Conservation (phyloP, 2,797 vertebrate genomes). For the Anisognathus igniventris region DNA sequence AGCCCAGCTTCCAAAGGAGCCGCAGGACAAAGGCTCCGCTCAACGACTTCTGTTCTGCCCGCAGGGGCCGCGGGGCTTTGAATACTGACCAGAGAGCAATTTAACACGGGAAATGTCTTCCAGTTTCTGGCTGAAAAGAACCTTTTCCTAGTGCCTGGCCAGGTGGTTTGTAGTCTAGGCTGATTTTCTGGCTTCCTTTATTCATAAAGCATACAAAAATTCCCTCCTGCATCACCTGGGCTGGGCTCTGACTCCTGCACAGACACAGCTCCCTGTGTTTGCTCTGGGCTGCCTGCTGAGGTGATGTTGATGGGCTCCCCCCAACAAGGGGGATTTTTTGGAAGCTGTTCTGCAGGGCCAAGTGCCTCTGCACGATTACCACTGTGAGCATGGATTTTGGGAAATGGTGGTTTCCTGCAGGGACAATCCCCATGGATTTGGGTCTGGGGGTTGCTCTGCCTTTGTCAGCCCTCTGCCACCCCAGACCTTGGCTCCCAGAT, state of each 20-base stretch:
- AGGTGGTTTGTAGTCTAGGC: not conserved
- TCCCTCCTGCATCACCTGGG: not conserved
- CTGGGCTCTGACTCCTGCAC: not conserved
- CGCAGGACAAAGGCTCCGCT: not conserved
- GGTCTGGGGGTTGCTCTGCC: not conserved
- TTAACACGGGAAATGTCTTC: not conserved
- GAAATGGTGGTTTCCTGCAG: not conserved
- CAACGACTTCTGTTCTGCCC: not conserved
- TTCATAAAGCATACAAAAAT: not conserved
- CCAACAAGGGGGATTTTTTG: rapidly evolving
- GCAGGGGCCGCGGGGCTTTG: not conserved
- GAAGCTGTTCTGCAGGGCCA: not conserved
- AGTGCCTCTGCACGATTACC: rapidly evolving
- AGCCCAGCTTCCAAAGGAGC: not conserved
- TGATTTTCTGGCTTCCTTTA: not conserved
- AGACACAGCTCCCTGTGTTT: rapidly evolving
- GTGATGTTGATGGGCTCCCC: not conserved
- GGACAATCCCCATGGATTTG: not conserved
- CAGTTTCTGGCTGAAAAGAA: not conserved
- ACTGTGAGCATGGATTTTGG: not conserved
- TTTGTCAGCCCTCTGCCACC: not conserved
- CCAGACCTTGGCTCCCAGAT: not conserved
- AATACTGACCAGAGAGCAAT: not conserved
- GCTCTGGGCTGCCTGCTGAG: not conserved
- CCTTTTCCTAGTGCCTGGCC: not conserved